Percentiles rank a stretch among this genome's conserved stretches.
Evolutionary conservation across 2,888 invertebrate species (phyloP).

Genomic region (Epistrophella euchroma): DNA sequence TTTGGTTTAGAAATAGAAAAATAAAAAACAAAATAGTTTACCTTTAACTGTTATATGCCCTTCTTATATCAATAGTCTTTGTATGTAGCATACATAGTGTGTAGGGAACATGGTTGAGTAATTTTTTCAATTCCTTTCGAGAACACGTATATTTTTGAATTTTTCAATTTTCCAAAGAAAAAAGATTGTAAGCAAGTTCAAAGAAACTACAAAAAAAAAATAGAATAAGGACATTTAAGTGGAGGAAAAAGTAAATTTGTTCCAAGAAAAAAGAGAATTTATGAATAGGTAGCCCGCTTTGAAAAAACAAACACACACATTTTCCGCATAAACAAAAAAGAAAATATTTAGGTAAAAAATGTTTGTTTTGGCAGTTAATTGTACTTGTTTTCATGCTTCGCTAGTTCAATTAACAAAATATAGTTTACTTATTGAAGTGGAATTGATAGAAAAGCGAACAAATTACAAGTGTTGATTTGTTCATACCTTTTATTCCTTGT

Average conservation of each 20-base stretch:
- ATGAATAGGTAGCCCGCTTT: neutral
- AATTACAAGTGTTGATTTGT: neutral
- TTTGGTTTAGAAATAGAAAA: conserved; percentile 13
- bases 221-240: conserved; percentile 49
- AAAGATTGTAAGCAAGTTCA: conserved; percentile 24
- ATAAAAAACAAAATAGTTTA: conserved; percentile 3
- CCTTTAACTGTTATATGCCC: conserved; percentile 11
- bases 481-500: no score
- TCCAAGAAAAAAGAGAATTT: conserved; percentile 5
- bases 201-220: conserved; percentile 20
- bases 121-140: conserved; percentile 46
- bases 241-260: conserved; percentile 36
- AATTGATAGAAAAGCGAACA: neutral
- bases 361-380: conserved; percentile 17
- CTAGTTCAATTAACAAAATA: neutral
- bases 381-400: conserved; percentile 17
- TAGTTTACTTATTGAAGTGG: neutral
- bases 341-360: conserved; percentile 37
- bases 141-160: conserved; percentile 2
- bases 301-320: conserved; percentile 18
- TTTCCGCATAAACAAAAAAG: conserved; percentile 14
- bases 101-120: conserved; percentile 46
- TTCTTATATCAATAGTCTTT: conserved; percentile 33
- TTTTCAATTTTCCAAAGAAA: conserved; percentile 23
- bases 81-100: neutral